Evolutionary conservation across 2,113 vertebrate genomes (phyloP), one percentile per base, ranked within the genome.

Genomic region (Turdus rufiventris): DNA sequence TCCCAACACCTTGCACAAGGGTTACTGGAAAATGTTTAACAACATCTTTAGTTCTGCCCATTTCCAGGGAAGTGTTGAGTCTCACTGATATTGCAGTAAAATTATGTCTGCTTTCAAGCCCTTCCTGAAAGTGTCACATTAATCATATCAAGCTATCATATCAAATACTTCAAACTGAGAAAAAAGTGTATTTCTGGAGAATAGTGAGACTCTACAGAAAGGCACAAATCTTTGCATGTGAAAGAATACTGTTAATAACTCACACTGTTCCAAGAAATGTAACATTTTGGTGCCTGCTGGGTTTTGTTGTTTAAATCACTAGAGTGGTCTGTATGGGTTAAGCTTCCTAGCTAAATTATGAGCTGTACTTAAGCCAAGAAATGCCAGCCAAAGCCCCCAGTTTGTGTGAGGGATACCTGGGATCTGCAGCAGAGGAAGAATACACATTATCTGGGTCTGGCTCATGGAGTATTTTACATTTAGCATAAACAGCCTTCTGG

Each of bases 61-160:
- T 66, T 89, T 95, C 82, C 81, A 94, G 63, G 78, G 91, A 95
- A 94, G 79, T 31, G 38, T 3, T 92, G 82, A 90, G 71, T 88
- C 51, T 89, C 89, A 71, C 67, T 88, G 60, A 80, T 94, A 58
- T 36, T 88, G 82, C 82, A 76, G 56, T 26, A 76, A 76, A 87
- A 80, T 60, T 82, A 43, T 13, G 38, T 56, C 81, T 91, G 48
- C 60, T 88, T 95, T 83, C 0, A 1, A 83, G 85, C 81, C 67
- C 34, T 83, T 89, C 61, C 89, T 85, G 74, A 89, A 91, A 82
- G 47, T 24, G 25, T 66, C 51, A 18, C 53, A 43, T 89, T 84
- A 89, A 80, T 88, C 53, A 36, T 66, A 53, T 66, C 88, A 47
- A 73, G 47, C 48, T 65, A 72, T 85, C 28, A 11, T 36, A 84